Evolutionary conservation across 2,797 vertebrate genomes (phyloP).

Genomic region (Fistularia tabacaria): DNA sequence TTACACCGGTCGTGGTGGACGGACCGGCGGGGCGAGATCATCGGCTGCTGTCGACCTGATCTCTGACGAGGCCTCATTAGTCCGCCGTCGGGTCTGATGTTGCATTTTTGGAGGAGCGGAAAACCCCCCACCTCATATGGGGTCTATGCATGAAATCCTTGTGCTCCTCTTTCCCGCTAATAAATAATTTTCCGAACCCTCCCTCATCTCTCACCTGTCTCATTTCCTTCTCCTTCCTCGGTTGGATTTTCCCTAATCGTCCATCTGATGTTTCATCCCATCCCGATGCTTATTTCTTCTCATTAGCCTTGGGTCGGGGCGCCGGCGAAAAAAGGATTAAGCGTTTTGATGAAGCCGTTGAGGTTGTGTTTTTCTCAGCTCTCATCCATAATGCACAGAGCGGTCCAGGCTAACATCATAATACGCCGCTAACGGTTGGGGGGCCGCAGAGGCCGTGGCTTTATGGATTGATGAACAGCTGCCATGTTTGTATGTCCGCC

Average conservation of each 20-base stretch:
- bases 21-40: constrained; percentile 35
- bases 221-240: constrained; percentile 40
- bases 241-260: constrained; percentile 17
- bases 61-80: constrained; percentile 51
- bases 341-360: constrained; percentile 35
- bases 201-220: constrained; percentile 58
- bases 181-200: constrained; percentile 51
- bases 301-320: constrained; percentile 21
- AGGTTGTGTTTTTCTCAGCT: constrained; percentile 27
- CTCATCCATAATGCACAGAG: constrained; percentile 49
- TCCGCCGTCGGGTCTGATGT: constrained; percentile 40
- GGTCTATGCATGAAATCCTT: too few species aligned
- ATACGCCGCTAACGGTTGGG: constrained; percentile 35
- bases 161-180: constrained; percentile 39
- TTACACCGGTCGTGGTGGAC: constrained; percentile 52
- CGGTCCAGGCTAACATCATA: constrained; percentile 37
- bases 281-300: constrained; percentile 11
- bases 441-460: constrained; percentile 48
- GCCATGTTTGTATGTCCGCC: constrained; percentile 56
- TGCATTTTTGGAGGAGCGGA: constrained; percentile 28
- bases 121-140: too few species aligned
- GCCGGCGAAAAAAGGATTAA: constrained; percentile 24
- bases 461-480: constrained; percentile 63
- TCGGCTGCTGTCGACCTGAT: constrained; percentile 37
- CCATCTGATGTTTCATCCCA: constrained; percentile 16